phyloP scores from a whole-genome alignment of 2,113 vertebrate genomes.

The Probosciger aterrimus region DNA sequence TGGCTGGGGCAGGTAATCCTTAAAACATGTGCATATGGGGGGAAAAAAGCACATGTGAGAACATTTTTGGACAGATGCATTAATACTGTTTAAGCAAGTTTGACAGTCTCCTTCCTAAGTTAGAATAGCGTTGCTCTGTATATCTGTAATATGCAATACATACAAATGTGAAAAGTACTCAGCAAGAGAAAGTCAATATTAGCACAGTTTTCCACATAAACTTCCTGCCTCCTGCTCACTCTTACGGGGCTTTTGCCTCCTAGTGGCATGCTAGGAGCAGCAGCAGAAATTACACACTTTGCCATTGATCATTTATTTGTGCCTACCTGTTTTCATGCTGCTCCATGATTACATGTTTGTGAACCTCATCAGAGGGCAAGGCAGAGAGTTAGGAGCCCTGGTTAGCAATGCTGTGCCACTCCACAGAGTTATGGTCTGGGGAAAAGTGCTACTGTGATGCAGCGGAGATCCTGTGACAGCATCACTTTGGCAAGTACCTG shows the following conservation, averaged over 20 bases:
- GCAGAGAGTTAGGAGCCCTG: neutral
- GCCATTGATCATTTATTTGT: neutral
- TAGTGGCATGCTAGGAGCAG: neutral
- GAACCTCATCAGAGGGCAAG: neutral
- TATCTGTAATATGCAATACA: neutral
- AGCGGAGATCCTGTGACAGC: rapidly evolving
- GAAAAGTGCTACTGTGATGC: neutral
- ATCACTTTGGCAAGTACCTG: neutral
- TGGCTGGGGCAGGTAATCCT: neutral
- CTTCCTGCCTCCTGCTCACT: neutral
- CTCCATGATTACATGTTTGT: neutral
- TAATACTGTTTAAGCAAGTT: neutral
- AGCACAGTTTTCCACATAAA: neutral
- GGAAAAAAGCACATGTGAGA: neutral
- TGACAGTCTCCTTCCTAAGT: neutral
- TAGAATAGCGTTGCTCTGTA: neutral
- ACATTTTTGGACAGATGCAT: neutral
- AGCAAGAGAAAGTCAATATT: neutral
- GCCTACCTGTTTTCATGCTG: neutral
- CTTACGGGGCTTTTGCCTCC: neutral
- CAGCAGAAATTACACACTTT: neutral
- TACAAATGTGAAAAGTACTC: neutral
- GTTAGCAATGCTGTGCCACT: neutral
- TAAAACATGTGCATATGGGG: neutral
- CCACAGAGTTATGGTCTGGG: neutral